A percentile compares a stretch with the other conserved stretches of the same genome.
phyloP scores from a whole-genome alignment of 2,888 invertebrate genomes.

The Habroteleia sp. region DNA sequence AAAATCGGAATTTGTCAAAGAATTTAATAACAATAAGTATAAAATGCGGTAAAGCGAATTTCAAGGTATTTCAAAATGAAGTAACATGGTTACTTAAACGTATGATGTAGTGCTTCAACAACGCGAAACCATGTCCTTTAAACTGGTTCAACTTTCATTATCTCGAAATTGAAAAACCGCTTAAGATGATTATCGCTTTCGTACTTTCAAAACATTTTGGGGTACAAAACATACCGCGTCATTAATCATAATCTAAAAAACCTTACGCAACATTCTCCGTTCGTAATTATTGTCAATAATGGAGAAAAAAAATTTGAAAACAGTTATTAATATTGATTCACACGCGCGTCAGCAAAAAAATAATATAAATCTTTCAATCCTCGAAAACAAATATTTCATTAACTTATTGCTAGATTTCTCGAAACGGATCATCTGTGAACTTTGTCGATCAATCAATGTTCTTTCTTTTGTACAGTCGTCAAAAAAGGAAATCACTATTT shows the following conservation, averaged over 20 bases:
- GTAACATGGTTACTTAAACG: no score
- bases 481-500: no score
- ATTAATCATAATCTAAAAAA: constrained; percentile 50
- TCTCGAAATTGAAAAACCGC: constrained; percentile 29
- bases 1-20: no score
- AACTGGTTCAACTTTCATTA: constrained; percentile 33
- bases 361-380: constrained; percentile 3
- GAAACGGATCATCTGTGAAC: constrained; percentile 9
- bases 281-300: constrained; percentile 30
- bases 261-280: constrained; percentile 3
- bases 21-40: no score
- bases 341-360: constrained; percentile 20
- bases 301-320: constrained; percentile 43
- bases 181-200: constrained; percentile 32
- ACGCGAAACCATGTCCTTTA: no score
- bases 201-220: constrained; percentile 43
- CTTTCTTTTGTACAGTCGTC: not conserved
- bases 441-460: constrained; percentile 30
- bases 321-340: constrained; percentile 30
- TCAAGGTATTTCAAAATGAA: no score
- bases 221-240: constrained; percentile 20
- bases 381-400: constrained; percentile 31
- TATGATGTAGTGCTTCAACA: no score
- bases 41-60: no score
- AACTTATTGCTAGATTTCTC: constrained; percentile 15